Conservation (phyloP, 1,140 invertebrate species). For the Galendromus occidentalis region DNA sequence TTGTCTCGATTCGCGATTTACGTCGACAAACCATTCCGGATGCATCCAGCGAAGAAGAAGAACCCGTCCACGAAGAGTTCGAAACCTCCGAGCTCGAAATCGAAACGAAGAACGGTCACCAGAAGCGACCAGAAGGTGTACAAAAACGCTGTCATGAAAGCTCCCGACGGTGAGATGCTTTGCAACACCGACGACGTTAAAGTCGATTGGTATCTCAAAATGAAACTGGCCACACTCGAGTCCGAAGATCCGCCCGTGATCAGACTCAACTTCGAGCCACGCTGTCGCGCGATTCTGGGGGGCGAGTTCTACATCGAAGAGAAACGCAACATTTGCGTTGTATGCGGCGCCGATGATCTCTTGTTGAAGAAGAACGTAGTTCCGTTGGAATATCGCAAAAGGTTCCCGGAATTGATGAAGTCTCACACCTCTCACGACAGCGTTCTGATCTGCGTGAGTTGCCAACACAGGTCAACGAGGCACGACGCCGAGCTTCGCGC, state of each 20-base stretch:
- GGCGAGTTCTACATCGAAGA: conserved; percentile 49
- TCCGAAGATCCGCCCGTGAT: conserved; percentile 47
- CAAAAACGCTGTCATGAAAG: conserved; percentile 53
- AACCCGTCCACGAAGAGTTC: not conserved
- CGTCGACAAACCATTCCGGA: not conserved
- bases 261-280: conserved; percentile 55
- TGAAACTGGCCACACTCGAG: conserved; percentile 41
- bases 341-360: conserved; percentile 47
- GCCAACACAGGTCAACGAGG: conserved; percentile 49
- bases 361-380: conserved; percentile 61
- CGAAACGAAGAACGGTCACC: not conserved
- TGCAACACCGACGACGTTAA: conserved; percentile 63
- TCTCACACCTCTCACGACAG: conserved; percentile 64
- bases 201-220: conserved; percentile 51
- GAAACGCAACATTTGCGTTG: conserved; percentile 62
- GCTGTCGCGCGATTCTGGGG: conserved; percentile 39
- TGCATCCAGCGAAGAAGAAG: not conserved
- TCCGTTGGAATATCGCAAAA: conserved; percentile 59
- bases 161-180: conserved; percentile 52
- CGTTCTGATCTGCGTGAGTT: conserved; percentile 46
- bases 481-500: conserved; percentile 41
- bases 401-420: conserved; percentile 60
- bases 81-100: not conserved
- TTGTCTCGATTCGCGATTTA: not conserved
- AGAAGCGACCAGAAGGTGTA: conserved; percentile 33